These are phyloP conservation scores for Rhea americana DNA, from an alignment of 2,113 vertebrate genomes.

Conservation along the genomic window DNA sequence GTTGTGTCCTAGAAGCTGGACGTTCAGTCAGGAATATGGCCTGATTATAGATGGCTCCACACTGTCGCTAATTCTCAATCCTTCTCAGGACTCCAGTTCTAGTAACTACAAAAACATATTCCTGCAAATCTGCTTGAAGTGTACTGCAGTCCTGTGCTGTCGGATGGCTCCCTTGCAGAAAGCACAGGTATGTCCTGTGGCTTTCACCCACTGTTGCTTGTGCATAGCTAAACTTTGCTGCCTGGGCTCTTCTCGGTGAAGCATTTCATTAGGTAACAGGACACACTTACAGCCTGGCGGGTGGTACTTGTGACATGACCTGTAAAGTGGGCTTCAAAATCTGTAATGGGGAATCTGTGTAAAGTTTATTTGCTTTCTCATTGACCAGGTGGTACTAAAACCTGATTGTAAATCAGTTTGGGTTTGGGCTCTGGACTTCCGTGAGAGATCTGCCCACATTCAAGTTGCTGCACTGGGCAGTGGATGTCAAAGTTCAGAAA, in stretches of 20 bases:
- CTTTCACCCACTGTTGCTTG: not conserved
- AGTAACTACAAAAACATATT: slow-evolving; percentile 92
- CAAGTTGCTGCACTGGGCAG: not conserved
- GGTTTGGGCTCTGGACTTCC: no score
- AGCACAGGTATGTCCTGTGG: slow-evolving; percentile 84
- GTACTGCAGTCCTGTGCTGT: slow-evolving; percentile 93
- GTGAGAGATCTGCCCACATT: not conserved
- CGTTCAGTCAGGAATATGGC: slow-evolving; percentile 86
- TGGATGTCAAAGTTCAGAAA: not conserved
- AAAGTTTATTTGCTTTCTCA: not conserved
- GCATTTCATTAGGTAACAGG: not conserved
- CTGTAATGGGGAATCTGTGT: not conserved
- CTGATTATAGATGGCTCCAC: slow-evolving; percentile 95
- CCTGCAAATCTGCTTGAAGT: slow-evolving; percentile 94
- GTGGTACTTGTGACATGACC: not conserved
- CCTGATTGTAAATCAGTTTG: not conserved
- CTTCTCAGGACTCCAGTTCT: slow-evolving; percentile 81
- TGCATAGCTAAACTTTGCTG: not conserved
- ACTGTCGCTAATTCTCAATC: slow-evolving; percentile 89
- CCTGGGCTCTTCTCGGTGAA: not conserved
- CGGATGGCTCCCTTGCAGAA: slow-evolving; percentile 98
- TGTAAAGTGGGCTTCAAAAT: not conserved
- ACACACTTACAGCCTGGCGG: not conserved
- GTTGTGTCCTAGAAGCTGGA: slow-evolving; percentile 83
- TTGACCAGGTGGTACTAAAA: not conserved